phyloP scores from a whole-genome alignment of 2,888 invertebrate species.

The Gortyna flavago region DNA sequence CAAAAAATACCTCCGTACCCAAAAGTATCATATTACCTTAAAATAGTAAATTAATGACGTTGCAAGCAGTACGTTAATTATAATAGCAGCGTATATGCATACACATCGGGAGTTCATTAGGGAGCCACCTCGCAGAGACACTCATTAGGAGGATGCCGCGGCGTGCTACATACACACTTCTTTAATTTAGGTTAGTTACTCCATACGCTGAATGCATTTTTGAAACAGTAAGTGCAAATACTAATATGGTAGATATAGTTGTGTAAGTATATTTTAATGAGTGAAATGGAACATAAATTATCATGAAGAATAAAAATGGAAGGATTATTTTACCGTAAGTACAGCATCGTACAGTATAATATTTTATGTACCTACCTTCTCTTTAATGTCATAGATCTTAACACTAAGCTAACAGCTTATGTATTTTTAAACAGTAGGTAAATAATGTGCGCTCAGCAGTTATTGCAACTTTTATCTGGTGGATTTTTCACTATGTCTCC shows the following conservation, averaged over 20 bases:
- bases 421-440: not conserved
- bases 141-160: slow-evolving; percentile 63
- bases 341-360: not conserved
- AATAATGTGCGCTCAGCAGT: not conserved
- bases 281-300: slow-evolving; percentile 7
- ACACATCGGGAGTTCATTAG: slow-evolving; percentile 68
- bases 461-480: not conserved
- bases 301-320: not conserved
- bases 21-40: not conserved
- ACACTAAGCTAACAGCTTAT: not conserved
- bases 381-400: not conserved
- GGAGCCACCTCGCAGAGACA: slow-evolving; percentile 56
- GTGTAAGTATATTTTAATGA: slow-evolving; percentile 28
- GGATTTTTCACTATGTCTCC: not conserved
- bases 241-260: slow-evolving; percentile 18
- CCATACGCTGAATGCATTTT: slow-evolving; percentile 42
- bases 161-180: slow-evolving; percentile 57
- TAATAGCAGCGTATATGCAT: slow-evolving; percentile 26
- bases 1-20: not conserved
- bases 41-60: slow-evolving; percentile 26
- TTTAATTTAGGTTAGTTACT: slow-evolving; percentile 63
- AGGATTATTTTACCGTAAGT: too few relatives aligned
- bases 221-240: slow-evolving; percentile 39
- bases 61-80: slow-evolving; percentile 48
- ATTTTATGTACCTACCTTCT: not conserved